Percentiles rank a stretch among this genome's conserved stretches.
Evolutionary conservation across 1,140 invertebrate species (phyloP).

Genomic region (Pissodes strobi): DNA sequence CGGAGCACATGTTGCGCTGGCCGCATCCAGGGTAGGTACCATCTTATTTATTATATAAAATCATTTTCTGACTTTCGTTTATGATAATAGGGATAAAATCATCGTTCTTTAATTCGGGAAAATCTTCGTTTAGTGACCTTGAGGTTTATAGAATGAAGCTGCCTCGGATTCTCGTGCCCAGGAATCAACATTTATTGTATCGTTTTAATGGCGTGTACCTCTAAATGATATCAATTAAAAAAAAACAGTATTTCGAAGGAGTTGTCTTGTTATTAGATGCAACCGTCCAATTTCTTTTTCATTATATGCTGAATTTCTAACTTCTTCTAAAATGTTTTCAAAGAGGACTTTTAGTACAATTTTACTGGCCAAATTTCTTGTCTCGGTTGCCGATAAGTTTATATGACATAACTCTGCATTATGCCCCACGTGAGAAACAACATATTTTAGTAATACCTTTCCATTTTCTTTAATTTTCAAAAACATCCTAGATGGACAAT

Average conservation of each 20-base stretch:
- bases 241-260: not conserved
- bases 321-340: no score
- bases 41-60: no score
- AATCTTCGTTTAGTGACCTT: not conserved
- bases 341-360: no score
- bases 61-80: not conserved
- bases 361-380: no score
- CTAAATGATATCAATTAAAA: not conserved
- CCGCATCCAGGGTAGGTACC: no score
- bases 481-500: not conserved
- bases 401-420: no score
- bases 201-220: not conserved
- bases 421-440: not conserved
- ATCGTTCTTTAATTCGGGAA: not conserved
- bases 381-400: no score
- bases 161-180: not conserved
- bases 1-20: no score
- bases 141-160: not conserved
- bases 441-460: not conserved
- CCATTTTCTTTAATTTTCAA: not conserved
- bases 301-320: not conserved
- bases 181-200: not conserved
- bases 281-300: not conserved
- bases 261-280: not conserved
- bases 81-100: not conserved